These are phyloP conservation scores for Centruroides sculpturatus DNA, from an alignment of 1,140 invertebrate genomes.

Conservation along the genomic window DNA sequence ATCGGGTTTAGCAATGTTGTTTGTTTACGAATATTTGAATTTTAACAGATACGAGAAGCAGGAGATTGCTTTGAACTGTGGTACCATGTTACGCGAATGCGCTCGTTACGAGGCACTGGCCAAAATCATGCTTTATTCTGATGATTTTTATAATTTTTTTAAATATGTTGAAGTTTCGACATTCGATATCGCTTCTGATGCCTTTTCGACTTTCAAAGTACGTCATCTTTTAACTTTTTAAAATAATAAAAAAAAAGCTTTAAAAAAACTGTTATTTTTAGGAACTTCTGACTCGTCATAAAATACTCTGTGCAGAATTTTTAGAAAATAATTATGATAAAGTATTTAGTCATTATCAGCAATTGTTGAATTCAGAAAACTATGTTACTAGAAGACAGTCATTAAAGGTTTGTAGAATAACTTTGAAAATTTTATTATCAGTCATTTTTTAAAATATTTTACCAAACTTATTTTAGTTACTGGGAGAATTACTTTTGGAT, in stretches of 20 bases:
- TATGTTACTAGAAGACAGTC: conserved; percentile 96
- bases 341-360: conserved; percentile 92
- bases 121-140: conserved; percentile 93
- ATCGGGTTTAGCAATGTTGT: too few species aligned
- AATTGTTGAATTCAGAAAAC: conserved; percentile 94
- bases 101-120: conserved; percentile 92
- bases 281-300: conserved; percentile 97
- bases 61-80: conserved; percentile 97
- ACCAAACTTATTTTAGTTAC: conserved; percentile 38
- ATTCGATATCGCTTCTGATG: conserved; percentile 99
- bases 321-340: conserved; percentile 97
- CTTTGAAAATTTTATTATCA: too few species aligned
- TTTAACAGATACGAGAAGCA: conserved; percentile 84
- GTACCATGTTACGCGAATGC: conserved; percentile 97
- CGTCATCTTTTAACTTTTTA: conserved; percentile 5
- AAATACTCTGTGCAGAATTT: conserved; percentile 94
- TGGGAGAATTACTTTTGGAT: conserved; percentile 94
- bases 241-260: too few species aligned
- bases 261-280: conserved; percentile 28
- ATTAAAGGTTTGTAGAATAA: conserved; percentile 44
- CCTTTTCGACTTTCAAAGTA: conserved; percentile 99
- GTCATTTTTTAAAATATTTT: too few species aligned
- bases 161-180: conserved; percentile 98
- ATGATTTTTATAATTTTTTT: conserved; percentile 99
- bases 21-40: too few species aligned